Percentiles rank a stretch among this genome's conserved stretches.
These are phyloP conservation scores for Pimpla rufipes DNA, from an alignment of 2,888 invertebrate genomes.

Conservation along the genomic window DNA sequence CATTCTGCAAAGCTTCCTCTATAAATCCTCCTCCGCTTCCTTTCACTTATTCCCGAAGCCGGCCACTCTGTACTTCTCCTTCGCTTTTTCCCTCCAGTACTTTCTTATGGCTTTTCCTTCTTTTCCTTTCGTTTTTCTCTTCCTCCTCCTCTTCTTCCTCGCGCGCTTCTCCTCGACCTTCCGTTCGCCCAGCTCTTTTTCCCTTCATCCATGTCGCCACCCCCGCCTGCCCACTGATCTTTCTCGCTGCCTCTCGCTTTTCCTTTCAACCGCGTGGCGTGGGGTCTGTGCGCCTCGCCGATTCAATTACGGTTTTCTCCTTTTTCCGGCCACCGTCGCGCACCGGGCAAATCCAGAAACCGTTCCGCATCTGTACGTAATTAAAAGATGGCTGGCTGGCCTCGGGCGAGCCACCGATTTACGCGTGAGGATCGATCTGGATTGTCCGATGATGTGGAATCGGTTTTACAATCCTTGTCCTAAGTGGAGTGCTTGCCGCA, in stretches of 20 bases:
- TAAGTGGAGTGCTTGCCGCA: not conserved
- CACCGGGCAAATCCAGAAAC: constrained; percentile 17
- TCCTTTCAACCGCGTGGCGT: not conserved
- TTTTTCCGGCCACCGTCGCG: not conserved
- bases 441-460: not conserved
- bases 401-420: not conserved
- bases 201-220: constrained; percentile 22
- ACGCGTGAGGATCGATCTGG: not conserved
- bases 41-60: constrained; percentile 49
- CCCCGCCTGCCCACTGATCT: constrained; percentile 6
- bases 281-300: constrained; percentile 3
- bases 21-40: constrained; percentile 53
- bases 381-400: constrained; percentile 7
- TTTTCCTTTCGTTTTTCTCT: constrained; percentile 6
- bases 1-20: constrained; percentile 43
- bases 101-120: constrained; percentile 38
- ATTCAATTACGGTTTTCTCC: constrained; percentile 38
- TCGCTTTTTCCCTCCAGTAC: constrained; percentile 20
- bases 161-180: constrained; percentile 16
- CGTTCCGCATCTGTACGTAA: constrained; percentile 8
- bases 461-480: not conserved
- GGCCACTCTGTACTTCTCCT: constrained; percentile 19
- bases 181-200: constrained; percentile 33
- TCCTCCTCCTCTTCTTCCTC: not conserved
- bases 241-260: constrained; percentile 12